Base-by-base conservation (phyloP, 1,140 invertebrate genomes). In the Dryas iulia region DNA sequence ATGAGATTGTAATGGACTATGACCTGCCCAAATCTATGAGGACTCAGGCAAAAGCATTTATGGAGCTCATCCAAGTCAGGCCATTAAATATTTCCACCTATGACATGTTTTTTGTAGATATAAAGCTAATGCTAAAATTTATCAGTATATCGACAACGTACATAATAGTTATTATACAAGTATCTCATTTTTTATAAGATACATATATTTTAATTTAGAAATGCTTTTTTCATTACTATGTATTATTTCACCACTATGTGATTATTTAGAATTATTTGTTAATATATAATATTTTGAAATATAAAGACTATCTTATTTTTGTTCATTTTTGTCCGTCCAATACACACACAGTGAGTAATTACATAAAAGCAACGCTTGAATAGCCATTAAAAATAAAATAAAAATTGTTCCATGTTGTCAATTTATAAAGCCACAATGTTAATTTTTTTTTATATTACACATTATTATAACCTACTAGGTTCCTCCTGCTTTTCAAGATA, bases 31-130 rank as follows among this genome's bases (percentile, higher is more conserved):
- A 60, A 21, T 52, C 14, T n/a, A 79, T 78, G 63, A 67, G 79
- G 35, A 59, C 69, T 31, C 78, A 82, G 70, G 82, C 84, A 6
- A 84, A 86, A 67, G 72, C 73, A 4, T 83, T 86, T 56, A 77
- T 80, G 68, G 66, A 83, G 26, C 53, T 84, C 4, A 74, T 80
- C 11, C 73, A 80, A 53, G 74, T 78, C 1, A 79, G 80, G 76
- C 78, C 72, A 2, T 24, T 84, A 24, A 24, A 62, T 11, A 70
- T 83, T 21, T 71, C 57, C 26, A 72, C 82, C 54, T 84, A 78
- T 35, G 71, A 81, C 24, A 82, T 86, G 79, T 79, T 82, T 54
- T 68, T 74, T 8, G 72, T 86, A 6, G 73, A 86, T 57, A 73
- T 82, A 25, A 76, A 78, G 10, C 31, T 86, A 11, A 73, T 84